Evolutionary conservation across 2,797 vertebrate species (phyloP).

Genomic region (Melopsittacus undulatus): DNA sequence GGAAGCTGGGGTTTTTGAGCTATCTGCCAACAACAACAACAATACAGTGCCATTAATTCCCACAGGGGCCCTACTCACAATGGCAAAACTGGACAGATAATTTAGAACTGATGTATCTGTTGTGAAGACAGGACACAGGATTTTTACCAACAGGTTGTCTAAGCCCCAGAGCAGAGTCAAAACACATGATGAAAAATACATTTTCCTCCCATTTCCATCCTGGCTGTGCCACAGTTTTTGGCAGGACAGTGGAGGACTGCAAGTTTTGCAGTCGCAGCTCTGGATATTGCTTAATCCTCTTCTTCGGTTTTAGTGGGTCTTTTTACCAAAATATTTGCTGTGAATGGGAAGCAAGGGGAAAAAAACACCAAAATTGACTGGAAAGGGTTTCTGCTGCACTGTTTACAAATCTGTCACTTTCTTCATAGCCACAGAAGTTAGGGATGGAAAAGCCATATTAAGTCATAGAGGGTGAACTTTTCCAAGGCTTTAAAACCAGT

Average conservation of each 20-base stretch:
- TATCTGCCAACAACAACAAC: neutral
- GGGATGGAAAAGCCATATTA: conserved; percentile 27
- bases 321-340: conserved; percentile 27
- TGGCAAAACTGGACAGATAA: conserved; percentile 17
- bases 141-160: conserved; percentile 44
- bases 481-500: conserved; percentile 12
- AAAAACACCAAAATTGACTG: neutral
- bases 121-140: conserved; percentile 25
- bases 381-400: neutral
- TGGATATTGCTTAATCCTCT: neutral
- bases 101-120: conserved; percentile 19
- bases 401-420: conserved; percentile 26
- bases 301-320: neutral
- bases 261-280: neutral
- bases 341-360: neutral
- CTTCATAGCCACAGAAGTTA: neutral
- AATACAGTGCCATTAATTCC: conserved; percentile 8
- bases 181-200: neutral
- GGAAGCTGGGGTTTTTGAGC: neutral
- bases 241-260: neutral
- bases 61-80: neutral
- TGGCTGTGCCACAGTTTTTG: neutral
- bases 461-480: neutral
- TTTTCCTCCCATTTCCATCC: conserved; percentile 2
- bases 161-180: neutral